Evolutionary conservation across 2,888 invertebrate species (phyloP), one percentile per base, ranked within the genome.

Genomic region (Blomia tropicalis): DNA sequence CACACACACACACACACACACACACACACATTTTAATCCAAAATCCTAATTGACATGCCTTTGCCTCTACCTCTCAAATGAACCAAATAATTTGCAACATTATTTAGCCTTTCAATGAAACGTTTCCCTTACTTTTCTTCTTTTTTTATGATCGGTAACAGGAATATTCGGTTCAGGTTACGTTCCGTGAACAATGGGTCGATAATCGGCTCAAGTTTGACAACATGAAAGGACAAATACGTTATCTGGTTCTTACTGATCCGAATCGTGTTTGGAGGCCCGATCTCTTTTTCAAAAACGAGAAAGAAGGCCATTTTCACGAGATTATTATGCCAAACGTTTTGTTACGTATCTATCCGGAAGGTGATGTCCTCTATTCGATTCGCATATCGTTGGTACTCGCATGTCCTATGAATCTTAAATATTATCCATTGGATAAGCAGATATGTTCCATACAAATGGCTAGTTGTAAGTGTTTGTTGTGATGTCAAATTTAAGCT

Each of bases 241-340:
- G 65, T 76, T 91, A 91, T 78, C 79, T 91, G 68, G 90, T 91
- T 63, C 79, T 92, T 72, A 89, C 92, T 61, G 92, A 93, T 76
- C 87, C 91, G 62, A 87, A 87, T 77, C 82, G 89, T 70, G 88
- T 95, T 64, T 96, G 95, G 95, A 92, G 93, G 85, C 95, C 95
- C 36, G 95, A 96, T 79, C 79, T 93, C 70, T 95, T 93, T 81
- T 93, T 93, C 78, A 87, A 91, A 63, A 95, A 95, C 73, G 95
- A 95, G 78, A 95, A 95, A 76, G 89, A 90, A 73, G 95, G 93
- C 62, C 92, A 92, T 74, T 73, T 76, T 30, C 92, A 93, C 79
- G 87, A 92, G 75, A 92, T 93, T 76, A 91, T 92, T 75, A 90
- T 91, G 88, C 91, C 92, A 66, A 93, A 95, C 76, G 89, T 93